These are phyloP conservation scores for Oxytorus armatus DNA, from an alignment of 2,888 invertebrate genomes.

Conservation along the genomic window DNA sequence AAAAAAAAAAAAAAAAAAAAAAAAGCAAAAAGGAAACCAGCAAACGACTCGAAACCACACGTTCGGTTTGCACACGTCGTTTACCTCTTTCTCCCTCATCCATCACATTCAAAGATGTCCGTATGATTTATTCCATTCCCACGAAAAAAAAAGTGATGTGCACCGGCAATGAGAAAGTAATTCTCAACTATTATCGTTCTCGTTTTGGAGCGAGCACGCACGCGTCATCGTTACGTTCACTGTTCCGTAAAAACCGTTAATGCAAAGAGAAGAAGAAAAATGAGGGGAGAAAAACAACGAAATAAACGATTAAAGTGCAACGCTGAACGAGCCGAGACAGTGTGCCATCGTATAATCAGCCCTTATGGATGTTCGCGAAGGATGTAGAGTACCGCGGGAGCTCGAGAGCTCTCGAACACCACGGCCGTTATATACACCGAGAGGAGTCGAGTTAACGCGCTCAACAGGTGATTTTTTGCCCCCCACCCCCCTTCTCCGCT, in stretches of 20 bases:
- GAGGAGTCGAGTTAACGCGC: slow-evolving; percentile 19
- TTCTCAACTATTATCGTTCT: slow-evolving; percentile 47
- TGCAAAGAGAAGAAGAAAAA: slow-evolving; percentile 16
- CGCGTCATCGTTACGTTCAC: slow-evolving; percentile 24
- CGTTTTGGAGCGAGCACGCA: slow-evolving; percentile 22
- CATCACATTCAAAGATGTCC: slow-evolving; percentile 41
- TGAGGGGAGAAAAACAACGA: neutral
- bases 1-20: neutral
- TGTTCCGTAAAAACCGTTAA: slow-evolving; percentile 59
- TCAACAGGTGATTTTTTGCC: neutral
- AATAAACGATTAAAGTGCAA: slow-evolving; percentile 39
- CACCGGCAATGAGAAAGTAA: slow-evolving; percentile 57
- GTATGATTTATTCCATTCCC: slow-evolving; percentile 35
- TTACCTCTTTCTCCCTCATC: slow-evolving; percentile 23
- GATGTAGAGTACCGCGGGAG: slow-evolving; percentile 21
- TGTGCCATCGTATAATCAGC: slow-evolving; percentile 58
- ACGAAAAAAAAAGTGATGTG: slow-evolving; percentile 36
- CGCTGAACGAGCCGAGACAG: slow-evolving; percentile 45
- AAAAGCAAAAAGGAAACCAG: no score
- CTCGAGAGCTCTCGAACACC: slow-evolving; percentile 17
- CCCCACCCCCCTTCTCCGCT: no score
- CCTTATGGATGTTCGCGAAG: slow-evolving; percentile 27
- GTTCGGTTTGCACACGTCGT: neutral
- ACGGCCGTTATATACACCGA: slow-evolving; percentile 39
- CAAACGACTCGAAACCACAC: no score